Evolutionary conservation across 2,888 invertebrate genomes (phyloP), one percentile per base, ranked within the genome.

Genomic region (Dioctria rufipes): DNA sequence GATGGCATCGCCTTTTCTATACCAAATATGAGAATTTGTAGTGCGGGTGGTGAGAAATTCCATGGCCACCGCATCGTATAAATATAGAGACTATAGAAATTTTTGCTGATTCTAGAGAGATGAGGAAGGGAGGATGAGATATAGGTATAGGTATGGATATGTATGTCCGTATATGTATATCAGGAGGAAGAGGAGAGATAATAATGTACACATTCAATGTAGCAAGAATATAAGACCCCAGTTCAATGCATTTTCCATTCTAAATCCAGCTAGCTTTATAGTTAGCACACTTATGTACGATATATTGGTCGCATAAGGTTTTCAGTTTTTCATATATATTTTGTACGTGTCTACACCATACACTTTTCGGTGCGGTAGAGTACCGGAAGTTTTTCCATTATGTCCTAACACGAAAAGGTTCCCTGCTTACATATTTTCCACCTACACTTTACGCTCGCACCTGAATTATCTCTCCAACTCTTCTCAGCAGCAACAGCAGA

Each of bases 191-290:
- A n/a, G n/a, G n/a, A n/a, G n/a, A n/a, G n/a, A n/a, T n/a, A n/a
- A n/a, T n/a, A n/a, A n/a, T n/a, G n/a, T n/a, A n/a, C n/a, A n/a
- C n/a, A n/a, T n/a, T n/a, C n/a, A n/a, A n/a, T n/a, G n/a, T n/a
- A n/a, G n/a, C n/a, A n/a, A n/a, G n/a, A n/a, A n/a, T n/a, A n/a
- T n/a, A n/a, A n/a, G n/a, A n/a, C n/a, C n/a, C 51, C 51, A 71
- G 71, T 71, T 71, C 71, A 71, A 71, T 71, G 54, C n/a, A n/a
- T n/a, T n/a, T n/a, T n/a, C n/a, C 71, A 71, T 71, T 71, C 71
- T 54, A 71, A 71, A 71, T 71, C 54, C 39, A 11, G 71, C 49
- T n/a, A n/a, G 42, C 37, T 11, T 4, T 4, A 11, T 4, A 11
- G 58, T 13, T 67, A 67, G 42, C 25, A 25, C 67, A 46, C 43